phyloP scores from a whole-genome alignment of 2,113 vertebrate genomes.

The Empidonax traillii region DNA sequence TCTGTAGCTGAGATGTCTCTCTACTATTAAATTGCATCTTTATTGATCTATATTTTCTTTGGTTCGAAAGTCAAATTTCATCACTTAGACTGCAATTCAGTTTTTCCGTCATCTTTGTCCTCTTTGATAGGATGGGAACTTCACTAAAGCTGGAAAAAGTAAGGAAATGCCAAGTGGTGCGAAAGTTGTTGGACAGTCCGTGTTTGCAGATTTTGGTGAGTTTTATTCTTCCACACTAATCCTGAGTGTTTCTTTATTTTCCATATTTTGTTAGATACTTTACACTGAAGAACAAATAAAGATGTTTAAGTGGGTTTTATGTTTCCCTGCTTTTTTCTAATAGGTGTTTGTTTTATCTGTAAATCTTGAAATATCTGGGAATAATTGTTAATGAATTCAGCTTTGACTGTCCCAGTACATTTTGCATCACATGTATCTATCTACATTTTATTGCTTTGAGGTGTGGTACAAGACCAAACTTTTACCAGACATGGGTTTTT shows the following conservation, averaged over 20 bases:
- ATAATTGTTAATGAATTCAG: neutral
- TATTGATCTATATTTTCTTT: neutral
- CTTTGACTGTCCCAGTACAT: neutral
- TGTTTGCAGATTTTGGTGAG: slow-evolving; percentile 96
- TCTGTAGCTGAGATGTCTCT: neutral
- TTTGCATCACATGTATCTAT: neutral
- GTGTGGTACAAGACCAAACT: neutral
- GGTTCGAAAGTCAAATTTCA: neutral
- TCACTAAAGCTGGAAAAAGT: slow-evolving; percentile 58
- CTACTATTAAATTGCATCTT: neutral
- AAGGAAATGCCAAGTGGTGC: slow-evolving; percentile 44
- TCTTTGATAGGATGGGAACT: slow-evolving; percentile 87
- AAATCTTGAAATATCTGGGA: neutral
- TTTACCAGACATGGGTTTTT: neutral
- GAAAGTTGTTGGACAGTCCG: slow-evolving; percentile 83
- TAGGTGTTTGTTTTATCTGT: neutral
- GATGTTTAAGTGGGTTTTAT: neutral
- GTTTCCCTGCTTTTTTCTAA: neutral
- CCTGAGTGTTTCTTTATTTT: neutral
- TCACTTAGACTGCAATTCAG: neutral
- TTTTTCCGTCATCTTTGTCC: neutral
- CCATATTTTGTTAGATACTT: neutral
- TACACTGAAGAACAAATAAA: neutral
- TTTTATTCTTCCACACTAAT: neutral
- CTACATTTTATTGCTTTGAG: neutral